Evolutionary conservation across 23 tunicate species (phyloP).

Genomic region (Aplidium turbinatum): DNA sequence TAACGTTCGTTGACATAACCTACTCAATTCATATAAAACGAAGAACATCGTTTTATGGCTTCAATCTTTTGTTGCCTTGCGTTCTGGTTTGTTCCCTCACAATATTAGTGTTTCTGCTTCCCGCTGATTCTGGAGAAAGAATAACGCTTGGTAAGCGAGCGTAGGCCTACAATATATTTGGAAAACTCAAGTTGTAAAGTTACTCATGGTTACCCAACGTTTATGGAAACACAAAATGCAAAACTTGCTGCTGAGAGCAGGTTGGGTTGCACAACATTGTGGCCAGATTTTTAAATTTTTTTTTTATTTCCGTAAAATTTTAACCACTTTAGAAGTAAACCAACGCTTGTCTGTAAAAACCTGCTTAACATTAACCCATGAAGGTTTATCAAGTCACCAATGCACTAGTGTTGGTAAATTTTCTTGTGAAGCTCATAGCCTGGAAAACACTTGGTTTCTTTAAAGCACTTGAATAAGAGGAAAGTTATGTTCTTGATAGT

Average conservation of each 20-base stretch:
- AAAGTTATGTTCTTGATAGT: no score
- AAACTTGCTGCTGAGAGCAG: background rate
- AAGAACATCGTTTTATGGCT: slow-evolving; percentile 63
- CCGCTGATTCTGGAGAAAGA: slow-evolving; percentile 95
- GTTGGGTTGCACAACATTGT: background rate
- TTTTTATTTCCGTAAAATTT: background rate
- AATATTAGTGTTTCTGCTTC: slow-evolving; percentile 77
- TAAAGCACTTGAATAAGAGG: no score
- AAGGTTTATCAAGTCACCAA: no score
- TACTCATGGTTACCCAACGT: no score
- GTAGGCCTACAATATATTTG: background rate
- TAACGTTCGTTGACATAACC: slow-evolving; percentile 83
- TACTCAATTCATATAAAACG: slow-evolving; percentile 69
- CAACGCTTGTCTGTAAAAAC: no score
- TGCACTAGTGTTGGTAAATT: no score
- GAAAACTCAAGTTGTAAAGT: background rate
- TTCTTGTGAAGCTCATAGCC: no score
- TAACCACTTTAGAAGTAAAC: no score
- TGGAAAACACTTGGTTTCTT: no score
- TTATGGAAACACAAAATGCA: background rate
- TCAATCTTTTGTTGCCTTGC: slow-evolving; percentile 88
- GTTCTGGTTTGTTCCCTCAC: slow-evolving; percentile 77
- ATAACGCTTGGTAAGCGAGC: slow-evolving; percentile 67
- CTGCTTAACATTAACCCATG: no score
- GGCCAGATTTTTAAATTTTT: background rate